Base-by-base conservation (phyloP, 2,888 invertebrate species). In the Antheraea assamensis region DNA sequence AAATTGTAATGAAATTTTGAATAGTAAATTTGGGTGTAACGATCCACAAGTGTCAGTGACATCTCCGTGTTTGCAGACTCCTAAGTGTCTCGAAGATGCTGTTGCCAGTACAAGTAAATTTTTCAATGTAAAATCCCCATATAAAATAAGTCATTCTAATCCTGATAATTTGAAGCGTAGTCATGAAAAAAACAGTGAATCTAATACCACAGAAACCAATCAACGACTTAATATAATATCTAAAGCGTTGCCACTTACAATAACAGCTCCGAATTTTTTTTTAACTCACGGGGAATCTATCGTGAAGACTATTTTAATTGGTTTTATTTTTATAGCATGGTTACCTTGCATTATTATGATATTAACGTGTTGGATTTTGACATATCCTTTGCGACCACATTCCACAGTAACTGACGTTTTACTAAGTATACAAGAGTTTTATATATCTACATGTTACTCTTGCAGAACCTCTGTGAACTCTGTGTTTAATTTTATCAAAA, bases 311-410 rank as follows among this genome's bases (percentile, higher is more conserved):
- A 42, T 84, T 27, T 76, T 87, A 73, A 75, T 85, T 70, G 79
- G 77, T 35, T 55, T 88, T 2, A 78, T 83, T 42, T 55, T 85
- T 73, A 75, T 88, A n/a, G 79, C 81, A 49, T 90, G 87, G 88
- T 83, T 82, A 68, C 89, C 90, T 21, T 89, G 87, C 77, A 79
- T 90, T 75, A 72, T 89, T 66, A 74, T 79, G 49, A 75, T 84
- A 71, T 75, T 77, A 68, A 27, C 86, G 73, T 81, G 77, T 75
- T 87, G 86, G 87, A 73, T 85, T 72, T 52, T 89, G 71, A 79
- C 83, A 21, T 84, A 83, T 77, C 85, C 85, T 71, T 76, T 83
- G 47, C 82, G 77, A 72, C 81, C 82, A 21, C 77, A 75, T 35
- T 74, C 71, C 7, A 55, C 52, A 72, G 73, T 64, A 73, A 64